These are phyloP conservation scores for Anastatus disparis DNA, from an alignment of 1,140 invertebrate species.

Conservation along the genomic window DNA sequence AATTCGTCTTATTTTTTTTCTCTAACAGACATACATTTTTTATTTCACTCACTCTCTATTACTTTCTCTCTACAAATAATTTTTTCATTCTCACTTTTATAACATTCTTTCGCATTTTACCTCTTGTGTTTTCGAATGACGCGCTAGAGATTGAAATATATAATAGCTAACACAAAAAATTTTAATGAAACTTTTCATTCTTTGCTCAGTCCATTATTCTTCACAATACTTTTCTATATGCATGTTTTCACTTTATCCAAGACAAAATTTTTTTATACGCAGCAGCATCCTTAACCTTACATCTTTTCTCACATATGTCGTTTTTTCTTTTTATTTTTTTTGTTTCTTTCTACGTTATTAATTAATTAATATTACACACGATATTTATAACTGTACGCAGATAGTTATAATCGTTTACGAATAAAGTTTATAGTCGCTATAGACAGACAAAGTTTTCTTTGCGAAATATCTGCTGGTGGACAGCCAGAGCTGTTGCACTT, in stretches of 20 bases:
- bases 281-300: conserved; percentile 52
- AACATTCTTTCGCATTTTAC: background rate
- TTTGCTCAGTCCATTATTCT: conserved; percentile 14
- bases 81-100: background rate
- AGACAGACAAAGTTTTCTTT: conserved; percentile 59
- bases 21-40: conserved; percentile 42
- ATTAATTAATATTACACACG: conserved; percentile 63
- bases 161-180: background rate
- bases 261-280: conserved; percentile 44
- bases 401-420: conserved; percentile 58
- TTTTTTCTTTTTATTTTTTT: conserved; percentile 7
- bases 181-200: conserved; percentile 8
- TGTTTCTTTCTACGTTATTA: conserved; percentile 29
- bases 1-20: conserved; percentile 47
- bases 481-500: conserved; percentile 14
- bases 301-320: background rate
- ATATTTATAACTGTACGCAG: conserved; percentile 64
- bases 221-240: conserved; percentile 21
- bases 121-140: background rate
- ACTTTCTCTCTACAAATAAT: conserved; percentile 28
- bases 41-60: conserved; percentile 43
- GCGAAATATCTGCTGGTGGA: conserved; percentile 17
- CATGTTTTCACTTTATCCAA: background rate
- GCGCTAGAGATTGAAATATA: background rate
- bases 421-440: conserved; percentile 61